A percentile compares a stretch with the other conserved stretches of the same genome.
Conservation (phyloP, 2,113 vertebrate genomes). For the Coptodon bakossiorum region DNA sequence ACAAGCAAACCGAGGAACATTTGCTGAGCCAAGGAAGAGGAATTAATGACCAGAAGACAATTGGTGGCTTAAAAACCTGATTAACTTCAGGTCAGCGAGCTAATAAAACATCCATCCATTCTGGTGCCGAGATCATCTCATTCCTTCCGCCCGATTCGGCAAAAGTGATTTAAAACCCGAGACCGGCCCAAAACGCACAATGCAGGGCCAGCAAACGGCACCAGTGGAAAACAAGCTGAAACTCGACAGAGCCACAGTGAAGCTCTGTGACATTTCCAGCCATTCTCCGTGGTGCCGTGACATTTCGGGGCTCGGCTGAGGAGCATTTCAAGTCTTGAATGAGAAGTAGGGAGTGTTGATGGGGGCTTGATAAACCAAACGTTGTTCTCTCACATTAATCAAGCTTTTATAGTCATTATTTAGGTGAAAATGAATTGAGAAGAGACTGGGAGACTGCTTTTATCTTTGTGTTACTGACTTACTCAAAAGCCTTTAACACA, state of each 20-base stretch:
- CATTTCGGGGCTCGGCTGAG: not conserved
- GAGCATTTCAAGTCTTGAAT: not conserved
- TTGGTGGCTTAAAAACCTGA: not conserved
- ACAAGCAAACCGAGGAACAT: not conserved
- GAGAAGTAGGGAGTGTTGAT: not conserved
- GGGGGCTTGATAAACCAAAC: not conserved
- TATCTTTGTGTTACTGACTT: not conserved
- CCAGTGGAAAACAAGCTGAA: not conserved
- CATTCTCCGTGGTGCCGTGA: not conserved
- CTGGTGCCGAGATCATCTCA: not conserved
- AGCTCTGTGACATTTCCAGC: not conserved
- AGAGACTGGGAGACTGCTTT: not conserved
- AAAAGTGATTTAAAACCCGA: not conserved
- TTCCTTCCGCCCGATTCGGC: not conserved
- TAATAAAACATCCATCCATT: not conserved
- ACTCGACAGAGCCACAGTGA: not conserved
- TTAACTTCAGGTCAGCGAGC: not conserved
- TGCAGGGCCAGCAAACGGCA: not conserved
- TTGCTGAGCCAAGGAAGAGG: not conserved
- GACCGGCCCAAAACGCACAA: fast-evolving
- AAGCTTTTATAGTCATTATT: not conserved
- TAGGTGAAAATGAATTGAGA: not conserved
- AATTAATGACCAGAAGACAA: not conserved
- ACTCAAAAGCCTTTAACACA: not conserved
- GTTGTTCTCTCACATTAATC: not conserved